These are phyloP conservation scores for Montipora capitata DNA, from an alignment of 92 coral and sea anemone species.

Conservation along the genomic window DNA sequence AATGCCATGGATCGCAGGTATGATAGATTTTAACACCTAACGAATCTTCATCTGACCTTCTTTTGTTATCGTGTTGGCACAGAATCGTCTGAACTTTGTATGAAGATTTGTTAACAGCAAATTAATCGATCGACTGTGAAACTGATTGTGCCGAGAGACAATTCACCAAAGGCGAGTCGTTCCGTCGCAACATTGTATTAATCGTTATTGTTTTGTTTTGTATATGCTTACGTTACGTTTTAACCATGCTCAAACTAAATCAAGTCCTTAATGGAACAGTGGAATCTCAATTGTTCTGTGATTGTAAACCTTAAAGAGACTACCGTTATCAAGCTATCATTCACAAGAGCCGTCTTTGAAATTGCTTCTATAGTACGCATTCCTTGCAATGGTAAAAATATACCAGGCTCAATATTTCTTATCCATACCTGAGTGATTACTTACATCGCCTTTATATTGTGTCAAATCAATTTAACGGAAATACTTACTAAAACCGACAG, in stretches of 20 bases:
- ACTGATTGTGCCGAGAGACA: neutral
- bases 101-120: no score
- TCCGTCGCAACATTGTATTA: neutral
- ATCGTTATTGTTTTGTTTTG: neutral
- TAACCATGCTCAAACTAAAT: neutral
- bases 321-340: neutral
- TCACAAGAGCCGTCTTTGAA: slow-evolving; percentile 12
- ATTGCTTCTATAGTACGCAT: neutral
- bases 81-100: neutral
- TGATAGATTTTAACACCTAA: neutral
- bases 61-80: neutral
- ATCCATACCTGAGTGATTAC: neutral
- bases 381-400: neutral
- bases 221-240: neutral
- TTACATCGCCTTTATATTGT: no score
- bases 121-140: no score
- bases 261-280: neutral
- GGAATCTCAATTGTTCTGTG: neutral
- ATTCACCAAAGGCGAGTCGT: neutral
- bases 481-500: no score
- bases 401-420: neutral
- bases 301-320: neutral
- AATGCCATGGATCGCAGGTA: slow-evolving; percentile 18
- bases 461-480: neutral
- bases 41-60: neutral